Conservation (phyloP, 2,888 invertebrate genomes). For the Plagiodera versicolora region DNA sequence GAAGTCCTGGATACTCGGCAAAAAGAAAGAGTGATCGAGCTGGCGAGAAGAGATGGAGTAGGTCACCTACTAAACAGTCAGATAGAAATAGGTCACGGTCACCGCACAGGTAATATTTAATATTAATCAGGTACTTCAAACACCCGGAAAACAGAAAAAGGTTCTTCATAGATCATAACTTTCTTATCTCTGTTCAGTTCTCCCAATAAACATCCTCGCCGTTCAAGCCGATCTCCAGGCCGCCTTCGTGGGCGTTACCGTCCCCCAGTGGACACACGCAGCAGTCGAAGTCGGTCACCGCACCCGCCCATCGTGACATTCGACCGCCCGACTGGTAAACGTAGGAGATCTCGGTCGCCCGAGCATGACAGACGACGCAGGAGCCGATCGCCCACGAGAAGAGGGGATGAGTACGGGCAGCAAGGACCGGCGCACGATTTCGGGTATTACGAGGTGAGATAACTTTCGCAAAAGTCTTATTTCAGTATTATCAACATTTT, state of each 20-base stretch:
- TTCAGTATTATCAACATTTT: neutral
- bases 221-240: neutral
- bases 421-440: neutral
- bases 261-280: neutral
- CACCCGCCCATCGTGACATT: neutral
- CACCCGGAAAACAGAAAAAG: no score
- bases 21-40: constrained; percentile 4
- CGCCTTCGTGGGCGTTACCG: neutral
- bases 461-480: no score
- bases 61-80: neutral
- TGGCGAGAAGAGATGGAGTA: constrained; percentile 12
- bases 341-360: neutral
- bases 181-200: no score
- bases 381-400: neutral
- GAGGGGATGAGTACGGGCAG: neutral
- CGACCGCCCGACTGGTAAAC: neutral
- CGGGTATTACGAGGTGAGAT: neutral
- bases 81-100: constrained; percentile 11
- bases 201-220: neutral
- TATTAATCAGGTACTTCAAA: no score
- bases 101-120: neutral
- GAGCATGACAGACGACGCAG: neutral
- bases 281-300: neutral
- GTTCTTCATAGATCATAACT: no score
- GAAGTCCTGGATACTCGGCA: constrained; percentile 6